phyloP scores from a whole-genome alignment of 1,140 invertebrate genomes.

The Eurytemora carolleeae region DNA sequence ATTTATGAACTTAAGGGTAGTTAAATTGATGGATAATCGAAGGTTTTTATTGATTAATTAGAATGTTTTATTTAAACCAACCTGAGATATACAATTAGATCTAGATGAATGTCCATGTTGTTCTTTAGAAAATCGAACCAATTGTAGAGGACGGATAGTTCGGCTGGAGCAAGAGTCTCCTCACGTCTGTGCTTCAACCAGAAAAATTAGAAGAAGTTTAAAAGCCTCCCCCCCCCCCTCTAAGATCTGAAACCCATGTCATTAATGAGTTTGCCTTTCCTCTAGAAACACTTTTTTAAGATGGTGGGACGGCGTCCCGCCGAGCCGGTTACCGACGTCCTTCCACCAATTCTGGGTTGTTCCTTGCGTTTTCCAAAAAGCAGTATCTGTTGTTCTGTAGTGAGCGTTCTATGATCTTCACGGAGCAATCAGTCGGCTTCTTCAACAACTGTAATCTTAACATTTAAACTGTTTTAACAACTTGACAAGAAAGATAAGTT shows the following conservation, averaged over 20 bases:
- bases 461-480: too few relatives aligned
- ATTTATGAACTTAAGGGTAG: too few relatives aligned
- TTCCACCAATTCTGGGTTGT: slow-evolving; percentile 21
- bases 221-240: background rate
- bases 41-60: too few relatives aligned
- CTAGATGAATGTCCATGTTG: slow-evolving; percentile 28
- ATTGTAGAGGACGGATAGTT: slow-evolving; percentile 26
- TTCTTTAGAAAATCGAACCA: slow-evolving; percentile 29
- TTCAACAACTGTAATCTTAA: slow-evolving; percentile 4
- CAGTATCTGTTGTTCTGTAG: slow-evolving; percentile 33
- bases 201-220: background rate
- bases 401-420: slow-evolving; percentile 36
- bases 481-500: too few relatives aligned
- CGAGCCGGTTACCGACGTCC: slow-evolving; percentile 30
- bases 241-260: background rate
- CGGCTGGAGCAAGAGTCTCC: background rate
- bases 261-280: too few relatives aligned
- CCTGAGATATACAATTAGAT: slow-evolving; percentile 36
- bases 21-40: too few relatives aligned
- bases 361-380: slow-evolving; percentile 35
- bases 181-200: background rate
- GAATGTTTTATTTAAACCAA: too few relatives aligned
- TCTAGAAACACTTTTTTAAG: too few relatives aligned
- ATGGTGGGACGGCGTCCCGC: too few relatives aligned
- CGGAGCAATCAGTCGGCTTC: slow-evolving; percentile 18